phyloP scores from a whole-genome alignment of 2,888 invertebrate species.

The Norana najaformis region DNA sequence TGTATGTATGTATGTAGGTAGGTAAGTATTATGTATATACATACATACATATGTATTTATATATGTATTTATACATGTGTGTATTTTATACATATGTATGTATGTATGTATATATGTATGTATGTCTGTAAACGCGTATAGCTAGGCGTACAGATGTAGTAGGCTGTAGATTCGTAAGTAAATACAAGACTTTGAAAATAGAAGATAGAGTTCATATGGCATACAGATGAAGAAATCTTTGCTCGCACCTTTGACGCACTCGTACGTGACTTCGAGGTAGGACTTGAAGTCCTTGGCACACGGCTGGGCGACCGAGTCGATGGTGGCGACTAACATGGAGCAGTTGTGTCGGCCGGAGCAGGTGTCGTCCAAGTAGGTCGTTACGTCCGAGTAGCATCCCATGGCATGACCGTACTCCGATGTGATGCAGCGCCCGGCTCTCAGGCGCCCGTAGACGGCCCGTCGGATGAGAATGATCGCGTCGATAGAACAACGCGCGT shows the following conservation, averaged over 20 bases:
- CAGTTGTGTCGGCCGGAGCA: slow-evolving; percentile 41
- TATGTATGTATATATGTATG: too few relatives aligned
- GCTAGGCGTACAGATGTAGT: too few relatives aligned
- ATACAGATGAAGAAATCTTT: neutral
- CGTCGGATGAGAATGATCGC: slow-evolving; percentile 39
- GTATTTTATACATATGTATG: too few relatives aligned
- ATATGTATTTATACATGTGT: too few relatives aligned
- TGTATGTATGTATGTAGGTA: too few relatives aligned
- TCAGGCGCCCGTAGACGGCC: slow-evolving; percentile 45
- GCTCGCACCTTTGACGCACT: slow-evolving; percentile 41
- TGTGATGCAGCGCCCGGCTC: slow-evolving; percentile 43
- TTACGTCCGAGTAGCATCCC: slow-evolving; percentile 45
- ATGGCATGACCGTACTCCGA: slow-evolving; percentile 43
- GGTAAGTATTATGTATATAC: too few relatives aligned
- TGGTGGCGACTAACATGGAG: slow-evolving; percentile 40
- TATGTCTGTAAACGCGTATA: too few relatives aligned
- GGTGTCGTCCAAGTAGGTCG: slow-evolving; percentile 34
- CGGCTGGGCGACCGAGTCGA: slow-evolving; percentile 45
- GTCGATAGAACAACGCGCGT: slow-evolving; percentile 36
- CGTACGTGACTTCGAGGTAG: slow-evolving; percentile 43
- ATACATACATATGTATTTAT: too few relatives aligned
- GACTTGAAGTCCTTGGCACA: slow-evolving; percentile 46
- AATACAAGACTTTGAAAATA: too few relatives aligned
- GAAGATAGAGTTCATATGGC: too few relatives aligned
- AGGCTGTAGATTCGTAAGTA: too few relatives aligned